These are phyloP conservation scores for Entelurus aequoreus DNA, from an alignment of 2,113 vertebrate species.

Conservation along the genomic window DNA sequence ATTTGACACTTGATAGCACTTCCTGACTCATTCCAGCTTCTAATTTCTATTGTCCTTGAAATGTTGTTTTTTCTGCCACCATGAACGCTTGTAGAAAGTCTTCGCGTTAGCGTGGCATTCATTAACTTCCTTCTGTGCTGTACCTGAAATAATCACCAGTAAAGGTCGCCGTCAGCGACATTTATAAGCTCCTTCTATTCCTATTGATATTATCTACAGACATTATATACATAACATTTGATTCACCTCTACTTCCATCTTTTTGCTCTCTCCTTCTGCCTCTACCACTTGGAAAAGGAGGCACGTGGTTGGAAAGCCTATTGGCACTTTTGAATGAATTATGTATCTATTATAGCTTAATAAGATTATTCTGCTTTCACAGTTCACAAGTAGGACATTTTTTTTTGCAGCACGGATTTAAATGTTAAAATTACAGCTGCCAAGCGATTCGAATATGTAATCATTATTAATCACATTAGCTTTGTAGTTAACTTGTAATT, in stretches of 20 bases:
- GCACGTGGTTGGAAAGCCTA: constrained; percentile 45
- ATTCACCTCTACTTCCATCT: constrained; percentile 6
- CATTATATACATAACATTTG: neutral
- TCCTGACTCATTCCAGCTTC: no score
- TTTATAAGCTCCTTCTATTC: neutral
- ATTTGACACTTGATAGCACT: no score
- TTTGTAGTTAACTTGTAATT: no score
- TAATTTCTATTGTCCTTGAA: no score
- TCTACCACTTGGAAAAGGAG: constrained; percentile 40
- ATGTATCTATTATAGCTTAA: constrained; percentile 35
- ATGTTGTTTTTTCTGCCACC: no score
- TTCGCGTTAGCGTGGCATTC: constrained; percentile 7
- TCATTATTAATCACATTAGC: no score
- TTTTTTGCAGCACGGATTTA: constrained; percentile 1
- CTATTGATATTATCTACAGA: neutral
- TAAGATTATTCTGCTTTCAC: constrained; percentile 27
- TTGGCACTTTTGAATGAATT: constrained; percentile 51
- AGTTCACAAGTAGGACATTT: constrained; percentile 19
- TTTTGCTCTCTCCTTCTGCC: constrained; percentile 1
- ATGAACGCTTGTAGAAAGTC: no score
- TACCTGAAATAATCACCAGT: constrained; percentile 8
- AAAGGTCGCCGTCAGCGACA: constrained; percentile 6
- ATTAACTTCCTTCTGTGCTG: constrained; percentile 17
- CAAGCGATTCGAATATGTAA: no score
- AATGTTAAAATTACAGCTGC: neutral